A percentile compares a stretch with the other conserved stretches of the same genome.
phyloP scores from a whole-genome alignment of 2,888 invertebrate species.

The Phania funesta region DNA sequence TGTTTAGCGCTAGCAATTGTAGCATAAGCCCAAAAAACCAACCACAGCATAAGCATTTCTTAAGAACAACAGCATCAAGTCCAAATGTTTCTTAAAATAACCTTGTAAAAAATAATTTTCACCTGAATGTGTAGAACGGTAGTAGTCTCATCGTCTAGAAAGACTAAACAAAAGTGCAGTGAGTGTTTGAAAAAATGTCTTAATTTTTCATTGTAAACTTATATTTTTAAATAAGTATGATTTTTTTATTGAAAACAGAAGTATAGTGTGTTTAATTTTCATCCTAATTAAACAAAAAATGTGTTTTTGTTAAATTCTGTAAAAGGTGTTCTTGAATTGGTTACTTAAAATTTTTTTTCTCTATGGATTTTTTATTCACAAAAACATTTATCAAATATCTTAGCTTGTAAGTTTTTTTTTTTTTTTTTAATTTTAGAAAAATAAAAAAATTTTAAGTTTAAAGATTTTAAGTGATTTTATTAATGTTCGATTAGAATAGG shows the following conservation, averaged over 20 bases:
- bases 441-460: neutral
- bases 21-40: neutral
- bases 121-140: neutral
- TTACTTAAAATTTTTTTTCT: neutral
- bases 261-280: neutral
- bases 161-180: neutral
- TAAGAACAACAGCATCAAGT: constrained; percentile 12
- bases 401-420: constrained; percentile 31
- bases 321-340: constrained; percentile 16
- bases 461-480: neutral
- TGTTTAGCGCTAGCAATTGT: neutral
- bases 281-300: neutral
- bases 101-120: constrained; percentile 19
- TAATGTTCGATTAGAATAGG: too few relatives aligned
- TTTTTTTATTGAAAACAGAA: constrained; percentile 29
- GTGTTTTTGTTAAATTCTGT: neutral
- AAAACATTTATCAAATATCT: constrained; percentile 16
- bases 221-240: constrained; percentile 14
- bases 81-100: constrained; percentile 12
- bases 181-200: constrained; percentile 1
- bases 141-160: neutral
- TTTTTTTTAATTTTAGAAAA: constrained; percentile 25
- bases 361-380: neutral
- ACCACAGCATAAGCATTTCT: constrained; percentile 26
- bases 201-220: too few relatives aligned